Conservation (phyloP, 2,797 vertebrate species). For the Propithecus deckenii region DNA sequence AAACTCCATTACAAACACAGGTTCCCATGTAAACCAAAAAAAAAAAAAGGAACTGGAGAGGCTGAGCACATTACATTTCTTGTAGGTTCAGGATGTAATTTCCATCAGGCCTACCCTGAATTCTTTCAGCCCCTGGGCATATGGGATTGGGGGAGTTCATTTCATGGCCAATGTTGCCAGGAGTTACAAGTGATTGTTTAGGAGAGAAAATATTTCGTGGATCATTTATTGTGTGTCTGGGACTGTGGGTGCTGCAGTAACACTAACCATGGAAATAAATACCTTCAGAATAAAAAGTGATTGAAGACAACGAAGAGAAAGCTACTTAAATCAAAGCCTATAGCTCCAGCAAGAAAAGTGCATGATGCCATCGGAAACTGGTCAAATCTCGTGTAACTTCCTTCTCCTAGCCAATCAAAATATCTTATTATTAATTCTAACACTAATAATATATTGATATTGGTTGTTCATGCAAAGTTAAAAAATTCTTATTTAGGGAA, state of each 20-base stretch:
- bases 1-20: slow-evolving; percentile 61
- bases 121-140: neutral
- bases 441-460: neutral
- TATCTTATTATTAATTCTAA: neutral
- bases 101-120: slow-evolving; percentile 38
- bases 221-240: neutral
- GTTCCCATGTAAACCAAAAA: slow-evolving; percentile 62
- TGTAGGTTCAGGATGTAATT: slow-evolving; percentile 21
- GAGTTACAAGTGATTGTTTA: slow-evolving; percentile 25
- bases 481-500: neutral
- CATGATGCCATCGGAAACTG: neutral
- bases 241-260: neutral
- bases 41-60: neutral
- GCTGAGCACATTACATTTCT: neutral
- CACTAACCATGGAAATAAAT: neutral
- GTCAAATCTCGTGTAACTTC: neutral
- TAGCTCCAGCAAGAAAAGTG: neutral
- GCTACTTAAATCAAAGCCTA: neutral
- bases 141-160: neutral
- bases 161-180: neutral
- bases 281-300: neutral
- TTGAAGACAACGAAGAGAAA: neutral
- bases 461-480: neutral
- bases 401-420: neutral
- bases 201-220: neutral